A percentile compares a stretch with the other conserved stretches of the same genome.
Evolutionary conservation across 2,888 invertebrate genomes (phyloP).

Genomic region (Mylabris sibirica): DNA sequence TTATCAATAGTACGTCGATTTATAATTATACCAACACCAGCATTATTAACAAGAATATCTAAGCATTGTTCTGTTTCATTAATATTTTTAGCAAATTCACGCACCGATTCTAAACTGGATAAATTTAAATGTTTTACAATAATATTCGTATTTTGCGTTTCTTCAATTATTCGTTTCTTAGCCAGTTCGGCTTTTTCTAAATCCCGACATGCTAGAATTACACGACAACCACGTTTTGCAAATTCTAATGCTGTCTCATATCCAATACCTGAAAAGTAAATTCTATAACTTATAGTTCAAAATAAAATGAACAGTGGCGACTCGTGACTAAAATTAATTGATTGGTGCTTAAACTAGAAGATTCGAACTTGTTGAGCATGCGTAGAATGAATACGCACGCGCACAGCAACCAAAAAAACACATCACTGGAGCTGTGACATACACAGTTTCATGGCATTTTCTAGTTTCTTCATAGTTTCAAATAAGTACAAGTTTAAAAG

Average conservation of each 20-base stretch:
- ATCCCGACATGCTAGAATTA: slow-evolving; percentile 63
- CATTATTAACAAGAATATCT: slow-evolving; percentile 73
- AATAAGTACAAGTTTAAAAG: no score
- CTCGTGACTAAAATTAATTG: no score
- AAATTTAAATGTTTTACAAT: slow-evolving; percentile 64
- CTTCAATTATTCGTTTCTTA: slow-evolving; percentile 52
- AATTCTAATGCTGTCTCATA: slow-evolving; percentile 60
- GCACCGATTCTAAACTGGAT: slow-evolving; percentile 65
- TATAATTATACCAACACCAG: slow-evolving; percentile 57
- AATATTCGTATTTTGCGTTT: slow-evolving; percentile 57
- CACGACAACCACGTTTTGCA: slow-evolving; percentile 63
- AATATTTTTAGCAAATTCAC: slow-evolving; percentile 70
- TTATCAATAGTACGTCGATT: slow-evolving; percentile 12
- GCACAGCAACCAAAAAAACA: no score
- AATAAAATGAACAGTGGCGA: no score
- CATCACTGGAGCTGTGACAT: no score
- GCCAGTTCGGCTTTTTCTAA: slow-evolving; percentile 52
- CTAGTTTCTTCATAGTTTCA: no score
- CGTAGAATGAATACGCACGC: no score
- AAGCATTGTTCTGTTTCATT: slow-evolving; percentile 64
- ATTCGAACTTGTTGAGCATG: no score
- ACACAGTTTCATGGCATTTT: no score
- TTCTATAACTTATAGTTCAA: no score
- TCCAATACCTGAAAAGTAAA: slow-evolving; percentile 56
- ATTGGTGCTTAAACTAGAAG: no score